phyloP scores from a whole-genome alignment of 2,888 invertebrate genomes.

The Hydrotaea diabolus region DNA sequence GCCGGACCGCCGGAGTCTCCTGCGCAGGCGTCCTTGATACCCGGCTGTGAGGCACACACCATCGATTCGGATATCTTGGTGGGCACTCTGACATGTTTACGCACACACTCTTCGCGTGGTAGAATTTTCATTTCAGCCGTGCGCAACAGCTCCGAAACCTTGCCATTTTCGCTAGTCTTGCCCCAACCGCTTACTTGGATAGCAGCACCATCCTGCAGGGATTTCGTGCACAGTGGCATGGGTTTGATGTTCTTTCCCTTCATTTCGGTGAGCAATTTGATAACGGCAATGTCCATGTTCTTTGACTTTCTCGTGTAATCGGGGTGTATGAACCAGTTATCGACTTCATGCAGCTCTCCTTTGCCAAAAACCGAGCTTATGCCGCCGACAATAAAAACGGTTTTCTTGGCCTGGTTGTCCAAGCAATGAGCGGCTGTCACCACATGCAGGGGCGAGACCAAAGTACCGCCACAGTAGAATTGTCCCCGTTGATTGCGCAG shows the following conservation, averaged over 20 bases:
- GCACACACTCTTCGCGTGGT: constrained; percentile 70
- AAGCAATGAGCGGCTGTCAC: constrained; percentile 67
- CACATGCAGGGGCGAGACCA: constrained; percentile 54
- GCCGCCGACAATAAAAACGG: constrained; percentile 68
- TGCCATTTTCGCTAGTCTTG: constrained; percentile 65
- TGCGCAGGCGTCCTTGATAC: constrained; percentile 77
- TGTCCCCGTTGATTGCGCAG: background rate
- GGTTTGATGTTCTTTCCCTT: constrained; percentile 69
- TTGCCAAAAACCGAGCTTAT: constrained; percentile 61
- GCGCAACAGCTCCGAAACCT: constrained; percentile 72
- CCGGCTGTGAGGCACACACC: constrained; percentile 75
- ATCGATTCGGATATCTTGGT: constrained; percentile 72
- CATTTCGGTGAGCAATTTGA: constrained; percentile 69
- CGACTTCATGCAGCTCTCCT: constrained; percentile 45
- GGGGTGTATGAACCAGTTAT: constrained; percentile 65
- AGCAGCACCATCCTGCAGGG: background rate
- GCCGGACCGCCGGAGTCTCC: constrained; percentile 79
- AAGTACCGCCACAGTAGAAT: constrained; percentile 58
- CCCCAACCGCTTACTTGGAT: constrained; percentile 74
- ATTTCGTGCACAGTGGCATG: constrained; percentile 68
- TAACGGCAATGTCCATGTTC: constrained; percentile 70
- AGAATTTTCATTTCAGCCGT: constrained; percentile 71
- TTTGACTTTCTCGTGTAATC: constrained; percentile 69
- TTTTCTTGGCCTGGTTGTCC: constrained; percentile 50
- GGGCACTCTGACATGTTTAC: constrained; percentile 43